Conservation (phyloP, 2,113 vertebrate species). For the Mus pahari region DNA sequence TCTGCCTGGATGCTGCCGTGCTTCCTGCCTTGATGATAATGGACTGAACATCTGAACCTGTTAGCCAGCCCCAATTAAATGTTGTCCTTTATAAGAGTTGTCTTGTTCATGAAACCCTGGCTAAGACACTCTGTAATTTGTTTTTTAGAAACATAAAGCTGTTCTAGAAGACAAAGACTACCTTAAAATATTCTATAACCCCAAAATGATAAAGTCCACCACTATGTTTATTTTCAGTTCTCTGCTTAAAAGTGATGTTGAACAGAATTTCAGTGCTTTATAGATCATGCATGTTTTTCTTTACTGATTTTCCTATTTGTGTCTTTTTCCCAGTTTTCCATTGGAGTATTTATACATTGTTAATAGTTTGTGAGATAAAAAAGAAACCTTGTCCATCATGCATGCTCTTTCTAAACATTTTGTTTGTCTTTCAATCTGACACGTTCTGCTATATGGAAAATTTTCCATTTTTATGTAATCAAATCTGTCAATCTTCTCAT, state of each 20-base stretch:
- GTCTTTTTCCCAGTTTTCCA: slow-evolving; percentile 28
- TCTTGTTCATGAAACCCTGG: too few relatives aligned
- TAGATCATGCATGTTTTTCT: slow-evolving; percentile 1
- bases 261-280: slow-evolving; percentile 10
- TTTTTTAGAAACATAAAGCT: slow-evolving; percentile 43
- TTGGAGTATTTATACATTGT: not conserved
- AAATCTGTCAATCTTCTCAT: slow-evolving; percentile 61
- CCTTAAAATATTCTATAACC: slow-evolving; percentile 47
- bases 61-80: too few relatives aligned
- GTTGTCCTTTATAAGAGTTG: too few relatives aligned
- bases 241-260: slow-evolving; percentile 29
- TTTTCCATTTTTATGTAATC: slow-evolving; percentile 56
- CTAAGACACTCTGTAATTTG: not conserved
- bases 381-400: slow-evolving; percentile 32
- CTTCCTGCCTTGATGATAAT: too few relatives aligned
- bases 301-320: slow-evolving; percentile 32
- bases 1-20: too few relatives aligned
- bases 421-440: slow-evolving; percentile 61
- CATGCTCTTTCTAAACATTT: slow-evolving; percentile 53
- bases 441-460: slow-evolving; percentile 29
- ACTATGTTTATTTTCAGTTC: slow-evolving; percentile 32
- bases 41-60: too few relatives aligned
- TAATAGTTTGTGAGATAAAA: slow-evolving; percentile 54
- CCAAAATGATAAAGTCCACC: slow-evolving; percentile 31
- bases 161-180: slow-evolving; percentile 29